Evolutionary conservation across 2,888 invertebrate species (phyloP), one percentile per base, ranked within the genome.

Genomic region (Aradus depressus): DNA sequence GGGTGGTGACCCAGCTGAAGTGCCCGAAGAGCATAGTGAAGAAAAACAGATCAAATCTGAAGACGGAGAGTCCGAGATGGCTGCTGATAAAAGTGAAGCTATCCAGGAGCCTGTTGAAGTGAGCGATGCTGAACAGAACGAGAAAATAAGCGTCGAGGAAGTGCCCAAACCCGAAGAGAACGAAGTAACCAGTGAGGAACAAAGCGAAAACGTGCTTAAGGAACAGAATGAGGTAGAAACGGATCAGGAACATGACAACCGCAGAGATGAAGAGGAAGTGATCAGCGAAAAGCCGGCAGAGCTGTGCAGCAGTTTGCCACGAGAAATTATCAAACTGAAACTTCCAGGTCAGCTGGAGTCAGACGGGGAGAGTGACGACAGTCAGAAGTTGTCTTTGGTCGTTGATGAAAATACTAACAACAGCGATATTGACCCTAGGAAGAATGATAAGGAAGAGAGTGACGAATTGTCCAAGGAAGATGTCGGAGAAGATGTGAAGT

Each of bases 311-410:
- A 23, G 22, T 8, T 26, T 37, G 23, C 28, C 47, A 4, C 35
- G 82, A 67, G 69, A 82, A 49, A 82, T 80, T 58, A 70, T 82
- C 21, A 76, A 80, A 65, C 74, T 69, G 34, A 65, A 67, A 21
- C 67, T 68, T 59, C 59, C 16, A 63, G 62, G 8, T 52, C 62
- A 39, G 59, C 57, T 53, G 60, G 69, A 66, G 59, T 66, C 64
- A 41, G 69, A 65, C 50, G 72, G 71, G 54, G 75, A 75, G 57
- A 77, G 75, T 68, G 77, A 77, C 64, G 70, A 70, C 49, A 76
- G 76, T 67, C 76, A 77, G 56, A 77, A 77, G 65, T 64, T 75
- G 52, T 74, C 75, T 39, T 72, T 75, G 62, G 76, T 77, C 64
- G 58, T 70, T 55, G 75, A 76, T 59, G 66, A 66, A 51, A 55